phyloP scores from a whole-genome alignment of 1,140 invertebrate genomes.

The Himalopsyche phryganea region DNA sequence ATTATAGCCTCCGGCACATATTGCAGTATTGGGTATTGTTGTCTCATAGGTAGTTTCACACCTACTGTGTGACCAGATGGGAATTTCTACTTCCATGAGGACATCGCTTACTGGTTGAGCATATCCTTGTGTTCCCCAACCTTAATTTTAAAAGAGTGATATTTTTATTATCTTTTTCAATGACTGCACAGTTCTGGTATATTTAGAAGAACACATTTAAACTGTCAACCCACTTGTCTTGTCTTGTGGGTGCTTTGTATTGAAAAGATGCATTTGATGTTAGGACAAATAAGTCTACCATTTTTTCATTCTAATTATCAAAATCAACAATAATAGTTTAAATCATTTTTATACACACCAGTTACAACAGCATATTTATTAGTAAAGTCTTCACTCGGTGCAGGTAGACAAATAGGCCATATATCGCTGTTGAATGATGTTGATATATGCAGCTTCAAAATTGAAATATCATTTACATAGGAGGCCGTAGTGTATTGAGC shows the following conservation, averaged over 20 bases:
- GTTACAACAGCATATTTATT: conserved; percentile 67
- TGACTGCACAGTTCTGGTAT: too few species aligned
- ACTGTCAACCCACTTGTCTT: background rate
- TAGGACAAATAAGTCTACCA: background rate
- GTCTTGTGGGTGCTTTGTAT: background rate
- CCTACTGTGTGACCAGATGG: conserved; percentile 72
- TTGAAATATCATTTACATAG: conserved; percentile 77
- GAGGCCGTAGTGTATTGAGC: conserved; percentile 58
- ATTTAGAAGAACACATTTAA: background rate
- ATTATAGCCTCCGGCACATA: conserved; percentile 69
- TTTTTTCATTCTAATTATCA: background rate
- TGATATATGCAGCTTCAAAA: conserved; percentile 66
- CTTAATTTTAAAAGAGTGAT: conserved; percentile 38
- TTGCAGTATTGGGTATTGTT: conserved; percentile 54
- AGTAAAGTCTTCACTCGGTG: conserved; percentile 56
- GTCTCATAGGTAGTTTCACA: conserved; percentile 61
- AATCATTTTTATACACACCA: conserved; percentile 53
- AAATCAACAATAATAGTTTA: too few species aligned
- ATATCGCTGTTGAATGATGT: conserved; percentile 74
- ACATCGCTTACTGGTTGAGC: conserved; percentile 65
- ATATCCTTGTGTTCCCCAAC: conserved; percentile 71
- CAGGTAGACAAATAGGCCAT: conserved; percentile 81
- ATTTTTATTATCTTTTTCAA: too few species aligned
- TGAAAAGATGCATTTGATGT: background rate
- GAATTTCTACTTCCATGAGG: conserved; percentile 73